These are phyloP conservation scores for Scaeva pyrastri DNA, from an alignment of 2,888 invertebrate genomes.

Conservation along the genomic window DNA sequence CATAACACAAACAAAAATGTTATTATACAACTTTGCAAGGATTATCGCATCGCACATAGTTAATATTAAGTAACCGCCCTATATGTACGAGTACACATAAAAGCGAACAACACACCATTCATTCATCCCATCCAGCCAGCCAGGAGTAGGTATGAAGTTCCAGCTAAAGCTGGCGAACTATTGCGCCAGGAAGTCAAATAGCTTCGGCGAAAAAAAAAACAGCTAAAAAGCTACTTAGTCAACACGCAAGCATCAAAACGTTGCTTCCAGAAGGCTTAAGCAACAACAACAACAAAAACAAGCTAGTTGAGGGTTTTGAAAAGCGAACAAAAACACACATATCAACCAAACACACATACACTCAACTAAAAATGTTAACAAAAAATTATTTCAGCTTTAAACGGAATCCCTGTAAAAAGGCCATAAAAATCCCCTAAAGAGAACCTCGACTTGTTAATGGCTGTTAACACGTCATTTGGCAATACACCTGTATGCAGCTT, in stretches of 20 bases:
- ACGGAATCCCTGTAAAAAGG: slow-evolving; percentile 73
- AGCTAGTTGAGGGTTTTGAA: not conserved
- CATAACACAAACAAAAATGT: slow-evolving; percentile 29
- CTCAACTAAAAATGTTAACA: slow-evolving; percentile 39
- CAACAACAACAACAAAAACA: not conserved
- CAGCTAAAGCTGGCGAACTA: slow-evolving; percentile 15
- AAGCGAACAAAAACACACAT: slow-evolving; percentile 18
- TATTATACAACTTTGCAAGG: slow-evolving; percentile 25
- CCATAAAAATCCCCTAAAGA: slow-evolving; percentile 69
- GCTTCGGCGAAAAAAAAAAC: slow-evolving; percentile 41
- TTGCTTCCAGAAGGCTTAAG: slow-evolving; percentile 35
- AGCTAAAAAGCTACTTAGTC: slow-evolving; percentile 69
- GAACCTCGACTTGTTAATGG: slow-evolving; percentile 72
- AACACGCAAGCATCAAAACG: slow-evolving; percentile 66
- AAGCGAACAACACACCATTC: slow-evolving; percentile 19
- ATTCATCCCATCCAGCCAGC: slow-evolving; percentile 23
- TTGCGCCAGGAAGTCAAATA: slow-evolving; percentile 66
- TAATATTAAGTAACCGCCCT: slow-evolving; percentile 59
- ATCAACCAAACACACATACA: not conserved
- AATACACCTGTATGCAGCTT: slow-evolving; percentile 70
- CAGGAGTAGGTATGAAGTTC: too few species aligned
- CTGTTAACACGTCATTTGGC: slow-evolving; percentile 76
- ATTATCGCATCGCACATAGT: slow-evolving; percentile 62
- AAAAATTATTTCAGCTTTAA: slow-evolving; percentile 70
- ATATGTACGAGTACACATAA: not conserved